These are phyloP conservation scores for Coremacera marginata DNA, from an alignment of 2,888 invertebrate species.

Conservation along the genomic window DNA sequence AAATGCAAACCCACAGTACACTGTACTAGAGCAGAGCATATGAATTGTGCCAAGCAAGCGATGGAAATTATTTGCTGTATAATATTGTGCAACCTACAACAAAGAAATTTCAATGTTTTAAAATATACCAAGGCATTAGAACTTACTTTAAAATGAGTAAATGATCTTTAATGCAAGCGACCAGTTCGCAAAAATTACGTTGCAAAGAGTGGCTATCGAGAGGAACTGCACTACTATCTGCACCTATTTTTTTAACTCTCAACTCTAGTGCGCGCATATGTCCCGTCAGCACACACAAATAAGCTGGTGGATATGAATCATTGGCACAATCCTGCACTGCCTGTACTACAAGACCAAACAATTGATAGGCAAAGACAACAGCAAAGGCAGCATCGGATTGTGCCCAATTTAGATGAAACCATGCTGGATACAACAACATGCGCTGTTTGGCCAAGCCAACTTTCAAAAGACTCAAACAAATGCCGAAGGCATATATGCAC, in stretches of 20 bases:
- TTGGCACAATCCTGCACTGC: constrained; percentile 62
- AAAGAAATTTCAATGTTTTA: constrained; percentile 32
- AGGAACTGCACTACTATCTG: background rate
- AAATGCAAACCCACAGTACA: constrained; percentile 70
- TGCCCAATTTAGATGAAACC: constrained; percentile 61
- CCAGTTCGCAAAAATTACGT: constrained; percentile 49
- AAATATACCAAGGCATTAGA: background rate
- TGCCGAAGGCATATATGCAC: constrained; percentile 56
- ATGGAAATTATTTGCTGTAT: constrained; percentile 71
- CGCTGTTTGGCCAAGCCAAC: constrained; percentile 51
- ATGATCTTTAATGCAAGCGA: constrained; percentile 60
- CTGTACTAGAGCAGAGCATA: constrained; percentile 69
- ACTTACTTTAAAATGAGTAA: constrained; percentile 54
- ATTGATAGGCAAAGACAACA: constrained; percentile 55
- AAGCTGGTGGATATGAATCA: constrained; percentile 65
- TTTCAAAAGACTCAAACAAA: constrained; percentile 54
- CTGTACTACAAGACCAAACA: constrained; percentile 59
- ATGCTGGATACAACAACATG: constrained; percentile 61
- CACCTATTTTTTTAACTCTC: constrained; percentile 58
- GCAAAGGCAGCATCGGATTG: constrained; percentile 50
- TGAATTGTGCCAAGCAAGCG: constrained; percentile 72
- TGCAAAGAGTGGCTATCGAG: constrained; percentile 25
- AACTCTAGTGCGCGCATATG: constrained; percentile 60
- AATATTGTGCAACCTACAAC: constrained; percentile 69
- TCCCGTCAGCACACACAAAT: constrained; percentile 58